These are phyloP conservation scores for Drosophila rellima DNA, from an alignment of 2,888 invertebrate species.

Conservation along the genomic window DNA sequence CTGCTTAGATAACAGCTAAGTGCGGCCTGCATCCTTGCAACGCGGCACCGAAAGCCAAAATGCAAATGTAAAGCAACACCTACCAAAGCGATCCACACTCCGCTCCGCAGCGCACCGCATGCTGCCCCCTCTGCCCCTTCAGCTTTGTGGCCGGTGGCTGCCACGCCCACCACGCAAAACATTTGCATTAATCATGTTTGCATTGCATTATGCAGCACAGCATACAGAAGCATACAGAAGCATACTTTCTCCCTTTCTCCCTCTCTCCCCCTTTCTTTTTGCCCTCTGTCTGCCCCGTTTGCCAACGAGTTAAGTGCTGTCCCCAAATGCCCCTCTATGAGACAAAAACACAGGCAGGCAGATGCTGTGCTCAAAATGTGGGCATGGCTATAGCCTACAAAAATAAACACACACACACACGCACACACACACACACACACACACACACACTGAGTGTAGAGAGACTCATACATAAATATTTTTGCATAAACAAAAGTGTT, in stretches of 20 bases:
- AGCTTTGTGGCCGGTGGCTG: slow-evolving; percentile 7
- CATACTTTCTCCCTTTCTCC: not conserved
- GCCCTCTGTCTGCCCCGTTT: not conserved
- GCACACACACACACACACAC: slow-evolving; percentile 21
- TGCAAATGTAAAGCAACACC: slow-evolving; percentile 77
- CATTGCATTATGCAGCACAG: slow-evolving; percentile 77
- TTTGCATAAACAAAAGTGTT: slow-evolving; percentile 80
- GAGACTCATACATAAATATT: slow-evolving; percentile 76
- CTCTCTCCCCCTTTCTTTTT: not conserved
- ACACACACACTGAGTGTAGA: slow-evolving; percentile 28
- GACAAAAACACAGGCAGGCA: slow-evolving; percentile 28
- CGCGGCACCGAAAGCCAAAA: slow-evolving; percentile 66
- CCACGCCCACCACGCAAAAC: slow-evolving; percentile 76
- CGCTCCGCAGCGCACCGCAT: not conserved
- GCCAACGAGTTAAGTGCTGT: slow-evolving; percentile 52
- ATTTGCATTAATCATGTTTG: slow-evolving; percentile 82
- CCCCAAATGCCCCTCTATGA: slow-evolving; percentile 14
- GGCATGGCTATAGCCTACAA: slow-evolving; percentile 51
- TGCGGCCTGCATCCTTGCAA: slow-evolving; percentile 66
- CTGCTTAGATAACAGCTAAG: slow-evolving; percentile 75
- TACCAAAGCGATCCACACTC: slow-evolving; percentile 40
- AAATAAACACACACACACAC: slow-evolving; percentile 36
- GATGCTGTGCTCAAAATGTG: slow-evolving; percentile 36
- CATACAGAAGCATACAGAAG: slow-evolving; percentile 52
- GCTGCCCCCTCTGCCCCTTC: not conserved